Conservation (phyloP, 2,888 invertebrate genomes). For the Homarus gammarus region DNA sequence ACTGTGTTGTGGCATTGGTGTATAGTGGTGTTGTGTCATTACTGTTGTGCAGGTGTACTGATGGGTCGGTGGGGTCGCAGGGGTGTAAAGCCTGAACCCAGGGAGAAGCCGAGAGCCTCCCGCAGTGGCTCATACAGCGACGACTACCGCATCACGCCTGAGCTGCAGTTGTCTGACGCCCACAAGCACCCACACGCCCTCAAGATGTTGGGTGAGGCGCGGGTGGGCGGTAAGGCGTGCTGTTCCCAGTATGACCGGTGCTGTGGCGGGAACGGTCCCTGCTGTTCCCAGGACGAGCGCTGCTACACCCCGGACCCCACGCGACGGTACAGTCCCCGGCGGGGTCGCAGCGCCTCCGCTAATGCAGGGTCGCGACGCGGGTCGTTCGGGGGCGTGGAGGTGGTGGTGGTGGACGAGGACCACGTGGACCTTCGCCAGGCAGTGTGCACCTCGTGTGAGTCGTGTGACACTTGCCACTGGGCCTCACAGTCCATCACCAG, state of each 20-base stretch:
- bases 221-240: not conserved
- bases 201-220: not conserved
- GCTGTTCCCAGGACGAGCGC: conserved; percentile 61
- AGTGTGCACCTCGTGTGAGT: conserved; percentile 58
- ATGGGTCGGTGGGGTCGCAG: conserved; percentile 60
- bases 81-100: conserved; percentile 28
- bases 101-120: conserved; percentile 43
- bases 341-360: conserved; percentile 51
- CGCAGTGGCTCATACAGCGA: conserved; percentile 64
- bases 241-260: conserved; percentile 35
- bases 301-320: not conserved
- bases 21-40: not conserved
- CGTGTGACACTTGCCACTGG: conserved; percentile 53
- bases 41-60: not conserved
- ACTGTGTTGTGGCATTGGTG: not conserved
- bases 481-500: conserved; percentile 11
- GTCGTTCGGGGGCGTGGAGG: conserved; percentile 53
- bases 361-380: conserved; percentile 28
- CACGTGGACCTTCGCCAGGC: conserved; percentile 39
- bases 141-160: conserved; percentile 65
- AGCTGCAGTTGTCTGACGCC: conserved; percentile 18
- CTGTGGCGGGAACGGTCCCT: conserved; percentile 31
- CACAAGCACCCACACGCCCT: conserved; percentile 27
- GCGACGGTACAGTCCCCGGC: not conserved
- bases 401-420: conserved; percentile 54